Percentiles rank a stretch among this genome's conserved stretches.
These are phyloP conservation scores for Periophthalmus modestus DNA, from an alignment of 2,113 vertebrate genomes.

Conservation along the genomic window DNA sequence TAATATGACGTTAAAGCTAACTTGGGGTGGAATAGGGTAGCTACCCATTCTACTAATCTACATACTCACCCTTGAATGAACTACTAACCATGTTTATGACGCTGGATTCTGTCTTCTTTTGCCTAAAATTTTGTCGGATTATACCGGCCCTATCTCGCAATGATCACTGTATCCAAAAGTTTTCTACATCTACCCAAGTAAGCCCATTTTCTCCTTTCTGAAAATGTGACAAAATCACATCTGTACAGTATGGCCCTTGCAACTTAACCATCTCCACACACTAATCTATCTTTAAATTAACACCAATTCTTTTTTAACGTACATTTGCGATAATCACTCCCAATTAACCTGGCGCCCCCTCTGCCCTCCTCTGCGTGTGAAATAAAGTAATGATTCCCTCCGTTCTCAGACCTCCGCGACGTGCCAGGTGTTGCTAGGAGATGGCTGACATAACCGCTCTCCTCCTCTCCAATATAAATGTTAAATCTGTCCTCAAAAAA, in stretches of 20 bases:
- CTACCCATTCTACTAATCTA: too few species aligned
- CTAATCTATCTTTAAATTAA: neutral
- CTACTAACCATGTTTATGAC: too few species aligned
- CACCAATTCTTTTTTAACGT: neutral
- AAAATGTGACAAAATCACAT: neutral
- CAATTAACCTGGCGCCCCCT: neutral
- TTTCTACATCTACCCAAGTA: too few species aligned
- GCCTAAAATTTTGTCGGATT: too few species aligned
- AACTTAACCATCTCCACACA: neutral
- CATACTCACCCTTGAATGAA: too few species aligned
- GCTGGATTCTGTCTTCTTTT: too few species aligned
- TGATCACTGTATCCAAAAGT: too few species aligned
- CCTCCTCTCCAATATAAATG: constrained; percentile 27
- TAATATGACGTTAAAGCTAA: neutral
- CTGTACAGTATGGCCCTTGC: neutral
- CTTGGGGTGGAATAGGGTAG: neutral
- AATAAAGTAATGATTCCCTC: neutral
- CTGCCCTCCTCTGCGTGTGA: neutral
- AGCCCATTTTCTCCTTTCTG: neutral
- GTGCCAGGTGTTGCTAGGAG: constrained; percentile 31
- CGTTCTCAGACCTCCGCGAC: constrained; percentile 5
- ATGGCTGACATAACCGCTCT: constrained; percentile 29
- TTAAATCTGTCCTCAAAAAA: constrained; percentile 11
- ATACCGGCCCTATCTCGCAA: too few species aligned
- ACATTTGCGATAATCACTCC: neutral